Percentiles rank a stretch among this genome's conserved stretches.
Conservation (phyloP, 2,888 invertebrate genomes). For the Parnassius mnemosyne region DNA sequence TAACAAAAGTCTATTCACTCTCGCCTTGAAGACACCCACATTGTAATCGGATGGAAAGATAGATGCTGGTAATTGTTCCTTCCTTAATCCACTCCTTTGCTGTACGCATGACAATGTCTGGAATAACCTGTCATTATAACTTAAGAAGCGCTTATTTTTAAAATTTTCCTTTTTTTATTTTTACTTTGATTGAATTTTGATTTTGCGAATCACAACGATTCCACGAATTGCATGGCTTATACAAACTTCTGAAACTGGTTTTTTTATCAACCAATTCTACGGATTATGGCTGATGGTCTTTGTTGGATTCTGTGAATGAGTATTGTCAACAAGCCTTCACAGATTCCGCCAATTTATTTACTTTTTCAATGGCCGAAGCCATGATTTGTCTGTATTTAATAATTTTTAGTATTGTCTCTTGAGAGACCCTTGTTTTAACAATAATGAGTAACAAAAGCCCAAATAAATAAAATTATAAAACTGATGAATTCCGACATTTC, state of each 20-base stretch:
- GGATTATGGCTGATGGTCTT: slow-evolving; percentile 17
- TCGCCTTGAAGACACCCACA: too few relatives aligned
- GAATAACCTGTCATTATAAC: slow-evolving; percentile 13
- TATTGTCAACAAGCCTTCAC: slow-evolving; percentile 8
- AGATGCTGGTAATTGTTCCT: too few relatives aligned
- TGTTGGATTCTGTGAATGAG: slow-evolving; percentile 20
- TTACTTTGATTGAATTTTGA: background rate
- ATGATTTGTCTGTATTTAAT: background rate
- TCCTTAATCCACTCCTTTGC: too few relatives aligned
- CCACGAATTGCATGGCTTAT: background rate
- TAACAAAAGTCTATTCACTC: too few relatives aligned
- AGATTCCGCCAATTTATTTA: slow-evolving; percentile 6
- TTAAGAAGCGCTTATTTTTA: slow-evolving; percentile 7
- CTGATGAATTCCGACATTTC: too few relatives aligned
- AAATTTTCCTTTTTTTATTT: background rate
- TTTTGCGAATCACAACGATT: background rate
- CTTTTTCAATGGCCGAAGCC: background rate
- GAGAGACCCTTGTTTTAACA: background rate
- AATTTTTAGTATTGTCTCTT: background rate
- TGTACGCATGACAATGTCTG: background rate
- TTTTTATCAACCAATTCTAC: slow-evolving; percentile 8
- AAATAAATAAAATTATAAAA: too few relatives aligned
- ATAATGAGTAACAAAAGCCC: too few relatives aligned
- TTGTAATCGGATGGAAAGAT: too few relatives aligned
- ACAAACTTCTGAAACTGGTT: slow-evolving; percentile 10